Evolutionary conservation across 2,888 invertebrate genomes (phyloP).

Genomic region (Drosophila diplacantha): DNA sequence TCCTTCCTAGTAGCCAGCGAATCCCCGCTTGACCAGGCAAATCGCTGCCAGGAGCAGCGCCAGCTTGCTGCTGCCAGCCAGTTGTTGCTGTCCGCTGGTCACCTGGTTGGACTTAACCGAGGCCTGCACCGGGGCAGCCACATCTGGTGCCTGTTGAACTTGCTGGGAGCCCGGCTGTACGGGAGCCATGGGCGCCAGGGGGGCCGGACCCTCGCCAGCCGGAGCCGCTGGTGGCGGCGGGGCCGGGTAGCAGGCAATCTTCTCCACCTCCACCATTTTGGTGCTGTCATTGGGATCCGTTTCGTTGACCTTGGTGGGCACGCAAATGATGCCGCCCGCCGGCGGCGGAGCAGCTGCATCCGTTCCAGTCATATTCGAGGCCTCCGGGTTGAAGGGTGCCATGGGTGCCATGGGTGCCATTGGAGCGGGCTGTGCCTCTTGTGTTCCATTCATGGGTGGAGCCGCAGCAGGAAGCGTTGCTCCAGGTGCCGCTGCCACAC

Average conservation of each 20-base stretch:
- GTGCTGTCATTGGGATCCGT: constrained; percentile 75
- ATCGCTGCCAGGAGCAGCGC: not conserved
- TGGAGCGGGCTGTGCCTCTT: constrained; percentile 36
- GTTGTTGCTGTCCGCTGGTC: constrained; percentile 15
- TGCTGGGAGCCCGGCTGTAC: constrained; percentile 57
- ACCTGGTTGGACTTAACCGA: constrained; percentile 50
- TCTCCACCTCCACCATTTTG: constrained; percentile 74
- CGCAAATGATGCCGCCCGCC: constrained; percentile 74
- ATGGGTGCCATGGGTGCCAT: constrained; percentile 49
- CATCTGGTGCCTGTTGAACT: constrained; percentile 50
- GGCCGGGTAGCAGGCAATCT: constrained; percentile 76
- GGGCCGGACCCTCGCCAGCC: constrained; percentile 51
- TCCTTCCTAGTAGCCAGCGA: constrained; percentile 10
- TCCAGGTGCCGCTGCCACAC: constrained; percentile 41
- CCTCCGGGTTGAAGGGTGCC: constrained; percentile 49
- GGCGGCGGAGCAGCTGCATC: constrained; percentile 47
- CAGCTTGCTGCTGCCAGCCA: not conserved
- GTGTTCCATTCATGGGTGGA: constrained; percentile 38
- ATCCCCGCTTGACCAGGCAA: constrained; percentile 16
- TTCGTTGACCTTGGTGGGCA: constrained; percentile 75
- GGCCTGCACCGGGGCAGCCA: constrained; percentile 61
- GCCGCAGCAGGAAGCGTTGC: constrained; percentile 24
- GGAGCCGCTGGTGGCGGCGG: constrained; percentile 64
- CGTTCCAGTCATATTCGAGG: constrained; percentile 45
- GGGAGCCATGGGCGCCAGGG: constrained; percentile 64